Conservation (phyloP, 2,797 vertebrate genomes). For the Eulemur rubriventer region DNA sequence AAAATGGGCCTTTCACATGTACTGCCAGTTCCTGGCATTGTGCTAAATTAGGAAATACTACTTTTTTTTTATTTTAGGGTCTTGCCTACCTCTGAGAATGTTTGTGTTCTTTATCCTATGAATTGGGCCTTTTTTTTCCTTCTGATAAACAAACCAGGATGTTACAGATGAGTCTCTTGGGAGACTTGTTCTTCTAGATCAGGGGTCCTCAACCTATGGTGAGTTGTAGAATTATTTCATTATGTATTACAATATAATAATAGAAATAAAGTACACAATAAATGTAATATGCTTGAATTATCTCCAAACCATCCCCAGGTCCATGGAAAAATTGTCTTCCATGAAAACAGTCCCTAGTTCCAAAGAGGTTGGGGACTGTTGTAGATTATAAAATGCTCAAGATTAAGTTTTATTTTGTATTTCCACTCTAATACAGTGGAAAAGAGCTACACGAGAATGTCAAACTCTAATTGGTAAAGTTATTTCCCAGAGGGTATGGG, state of each 20-base stretch:
- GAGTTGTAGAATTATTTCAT: too few relatives aligned
- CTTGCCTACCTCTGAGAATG: background rate
- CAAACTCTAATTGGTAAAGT: background rate
- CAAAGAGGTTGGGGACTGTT: too few relatives aligned
- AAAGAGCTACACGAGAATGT: background rate
- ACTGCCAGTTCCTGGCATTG: background rate
- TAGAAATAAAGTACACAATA: too few relatives aligned
- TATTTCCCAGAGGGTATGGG: background rate
- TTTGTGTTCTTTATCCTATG: background rate
- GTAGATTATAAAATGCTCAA: background rate
- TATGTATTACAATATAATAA: too few relatives aligned
- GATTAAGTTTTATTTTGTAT: conserved; percentile 1
- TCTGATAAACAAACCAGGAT: background rate
- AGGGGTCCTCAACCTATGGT: too few relatives aligned
- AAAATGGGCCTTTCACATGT: background rate
- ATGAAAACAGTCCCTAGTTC: too few relatives aligned
- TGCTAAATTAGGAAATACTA: background rate
- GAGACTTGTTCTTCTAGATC: background rate
- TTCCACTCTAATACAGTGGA: background rate
- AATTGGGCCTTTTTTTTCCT: background rate
- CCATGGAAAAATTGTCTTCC: too few relatives aligned
- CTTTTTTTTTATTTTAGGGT: background rate
- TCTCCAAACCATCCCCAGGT: too few relatives aligned
- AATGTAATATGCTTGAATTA: too few relatives aligned
- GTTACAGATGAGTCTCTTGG: conserved; percentile 21